Evolutionary conservation across 2,113 vertebrate species (phyloP).

Genomic region (Ammodytes dubius): DNA sequence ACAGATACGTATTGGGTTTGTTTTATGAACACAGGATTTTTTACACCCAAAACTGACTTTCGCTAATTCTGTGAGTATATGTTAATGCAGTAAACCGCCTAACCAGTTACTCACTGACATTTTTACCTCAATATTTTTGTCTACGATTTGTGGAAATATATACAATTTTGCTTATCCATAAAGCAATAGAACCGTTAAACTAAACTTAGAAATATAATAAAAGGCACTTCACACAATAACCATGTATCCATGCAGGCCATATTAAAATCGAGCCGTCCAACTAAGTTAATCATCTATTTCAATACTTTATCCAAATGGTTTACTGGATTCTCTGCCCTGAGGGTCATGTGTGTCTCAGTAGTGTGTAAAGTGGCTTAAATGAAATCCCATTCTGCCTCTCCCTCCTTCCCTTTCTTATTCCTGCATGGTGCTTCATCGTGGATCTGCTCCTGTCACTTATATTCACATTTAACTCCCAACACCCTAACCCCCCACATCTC

Average conservation of each 20-base stretch:
- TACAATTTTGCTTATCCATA: too few species aligned
- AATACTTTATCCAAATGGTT: constrained; percentile 44
- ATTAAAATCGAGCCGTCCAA: constrained; percentile 19
- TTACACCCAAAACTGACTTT: neutral
- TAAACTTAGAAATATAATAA: constrained; percentile 1
- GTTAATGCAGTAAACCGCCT: neutral
- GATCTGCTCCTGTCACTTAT: constrained; percentile 72
- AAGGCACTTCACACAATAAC: constrained; percentile 5
- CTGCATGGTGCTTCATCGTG: constrained; percentile 54
- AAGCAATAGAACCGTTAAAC: neutral
- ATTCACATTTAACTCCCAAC: constrained; percentile 60
- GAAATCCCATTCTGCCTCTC: constrained; percentile 18
- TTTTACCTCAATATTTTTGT: neutral
- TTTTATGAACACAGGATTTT: neutral
- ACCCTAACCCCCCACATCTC: constrained; percentile 30
- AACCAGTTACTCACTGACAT: neutral
- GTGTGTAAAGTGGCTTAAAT: constrained; percentile 35
- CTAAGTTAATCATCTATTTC: constrained; percentile 39
- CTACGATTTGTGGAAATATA: too few species aligned
- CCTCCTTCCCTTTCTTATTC: constrained; percentile 10
- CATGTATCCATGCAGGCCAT: constrained; percentile 7
- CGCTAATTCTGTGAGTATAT: neutral
- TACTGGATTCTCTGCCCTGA: neutral
- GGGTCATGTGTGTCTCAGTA: neutral
- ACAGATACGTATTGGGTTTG: too few species aligned